These are phyloP conservation scores for Pagrus major DNA, from an alignment of 2,113 vertebrate species.

Conservation along the genomic window DNA sequence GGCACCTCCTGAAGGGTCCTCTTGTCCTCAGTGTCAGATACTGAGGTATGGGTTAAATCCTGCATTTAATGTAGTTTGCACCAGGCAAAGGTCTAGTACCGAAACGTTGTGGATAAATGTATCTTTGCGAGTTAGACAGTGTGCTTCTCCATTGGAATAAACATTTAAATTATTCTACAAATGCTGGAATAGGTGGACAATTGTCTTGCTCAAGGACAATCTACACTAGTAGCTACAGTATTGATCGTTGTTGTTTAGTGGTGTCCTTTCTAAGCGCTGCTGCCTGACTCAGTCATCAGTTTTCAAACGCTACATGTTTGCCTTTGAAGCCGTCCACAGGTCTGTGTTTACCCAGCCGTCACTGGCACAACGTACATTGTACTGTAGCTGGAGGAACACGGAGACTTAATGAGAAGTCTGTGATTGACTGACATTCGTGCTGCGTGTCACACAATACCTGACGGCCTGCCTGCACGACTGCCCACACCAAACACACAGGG, in stretches of 20 bases:
- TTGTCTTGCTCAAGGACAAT: background rate
- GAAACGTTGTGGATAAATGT: too few species aligned
- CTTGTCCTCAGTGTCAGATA: background rate
- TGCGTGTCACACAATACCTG: conserved; percentile 18
- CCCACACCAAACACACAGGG: conserved; percentile 25
- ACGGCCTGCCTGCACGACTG: conserved; percentile 6
- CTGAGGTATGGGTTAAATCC: background rate
- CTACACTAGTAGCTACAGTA: background rate
- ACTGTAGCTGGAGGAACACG: conserved; percentile 35
- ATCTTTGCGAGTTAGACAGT: too few species aligned
- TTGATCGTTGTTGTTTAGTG: background rate
- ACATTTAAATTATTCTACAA: background rate
- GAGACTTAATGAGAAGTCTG: conserved; percentile 64
- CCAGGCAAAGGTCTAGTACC: too few species aligned
- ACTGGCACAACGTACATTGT: background rate
- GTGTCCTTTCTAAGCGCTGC: background rate
- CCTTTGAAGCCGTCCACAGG: conserved; percentile 49
- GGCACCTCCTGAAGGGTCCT: conserved; percentile 9
- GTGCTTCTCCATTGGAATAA: background rate
- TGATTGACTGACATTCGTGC: conserved; percentile 62
- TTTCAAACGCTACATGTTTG: conserved; percentile 44
- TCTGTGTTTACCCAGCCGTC: conserved; percentile 75
- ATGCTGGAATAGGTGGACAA: background rate
- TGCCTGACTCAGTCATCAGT: conserved; percentile 35
- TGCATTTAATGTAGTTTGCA: background rate